These are phyloP conservation scores for Columba janthina DNA, from an alignment of 2,113 vertebrate genomes.

Conservation along the genomic window DNA sequence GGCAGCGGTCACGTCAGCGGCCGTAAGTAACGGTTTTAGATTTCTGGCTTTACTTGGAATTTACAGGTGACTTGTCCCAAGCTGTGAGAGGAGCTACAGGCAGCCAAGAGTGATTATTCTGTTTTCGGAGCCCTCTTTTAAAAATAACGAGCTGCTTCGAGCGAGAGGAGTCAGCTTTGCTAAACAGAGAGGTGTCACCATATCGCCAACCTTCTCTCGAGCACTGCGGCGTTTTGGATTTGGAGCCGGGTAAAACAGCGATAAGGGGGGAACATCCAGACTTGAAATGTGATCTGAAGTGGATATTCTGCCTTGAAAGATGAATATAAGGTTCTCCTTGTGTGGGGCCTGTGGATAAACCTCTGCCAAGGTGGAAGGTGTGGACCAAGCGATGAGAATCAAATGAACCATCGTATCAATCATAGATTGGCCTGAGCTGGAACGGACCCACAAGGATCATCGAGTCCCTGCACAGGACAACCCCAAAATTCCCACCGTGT, in stretches of 20 bases:
- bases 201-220: rapidly evolving
- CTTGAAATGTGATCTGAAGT: too few species aligned
- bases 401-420: too few species aligned
- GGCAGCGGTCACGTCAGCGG: conserved; percentile 3
- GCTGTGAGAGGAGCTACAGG: conserved; percentile 10
- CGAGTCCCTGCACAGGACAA: too few species aligned
- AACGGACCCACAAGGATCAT: too few species aligned
- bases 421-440: too few species aligned
- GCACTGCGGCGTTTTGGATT: rapidly evolving
- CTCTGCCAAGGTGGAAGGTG: not conserved
- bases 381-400: not conserved
- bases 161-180: not conserved
- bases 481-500: too few species aligned
- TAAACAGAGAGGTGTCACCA: not conserved
- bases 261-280: rapidly evolving
- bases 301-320: too few species aligned
- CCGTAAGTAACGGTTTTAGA: conserved; percentile 50
- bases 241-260: rapidly evolving
- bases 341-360: not conserved
- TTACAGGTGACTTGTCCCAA: conserved; percentile 40
- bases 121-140: not conserved
- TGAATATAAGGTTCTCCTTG: not conserved
- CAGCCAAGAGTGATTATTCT: not conserved
- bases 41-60: conserved; percentile 59
- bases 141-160: not conserved